Evolutionary conservation across 2,113 vertebrate genomes (phyloP).

Genomic region (Sapajus apella): DNA sequence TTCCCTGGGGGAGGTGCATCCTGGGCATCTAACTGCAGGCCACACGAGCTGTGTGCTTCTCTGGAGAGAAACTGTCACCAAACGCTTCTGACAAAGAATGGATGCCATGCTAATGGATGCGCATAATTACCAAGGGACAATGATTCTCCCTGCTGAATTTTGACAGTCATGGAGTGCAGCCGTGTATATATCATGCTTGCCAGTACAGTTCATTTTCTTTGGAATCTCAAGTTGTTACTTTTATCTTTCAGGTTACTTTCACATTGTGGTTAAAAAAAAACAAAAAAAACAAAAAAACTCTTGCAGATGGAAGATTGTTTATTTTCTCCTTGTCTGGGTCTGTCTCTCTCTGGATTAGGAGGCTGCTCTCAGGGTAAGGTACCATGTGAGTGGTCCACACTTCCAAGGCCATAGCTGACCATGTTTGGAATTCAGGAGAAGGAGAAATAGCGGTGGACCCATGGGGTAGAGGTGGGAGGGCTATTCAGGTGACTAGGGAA

Average conservation of each 20-base stretch:
- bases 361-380: background rate
- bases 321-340: background rate
- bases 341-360: background rate
- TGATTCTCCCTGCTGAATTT: conserved; percentile 73
- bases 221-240: background rate
- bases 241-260: background rate
- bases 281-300: background rate
- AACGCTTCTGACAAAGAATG: conserved; percentile 66
- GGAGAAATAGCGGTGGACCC: too few species aligned
- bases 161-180: conserved; percentile 61
- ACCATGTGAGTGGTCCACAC: background rate
- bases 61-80: conserved; percentile 66
- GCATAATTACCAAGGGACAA: conserved; percentile 75
- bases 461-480: too few species aligned
- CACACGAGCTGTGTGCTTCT: conserved; percentile 65
- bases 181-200: background rate
- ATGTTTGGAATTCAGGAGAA: background rate
- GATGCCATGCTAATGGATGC: conserved; percentile 73
- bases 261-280: background rate
- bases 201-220: background rate
- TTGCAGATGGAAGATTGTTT: background rate
- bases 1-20: conserved; percentile 62
- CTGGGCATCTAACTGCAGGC: conserved; percentile 61
- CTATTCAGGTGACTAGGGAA: background rate
- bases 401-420: background rate